phyloP scores from a whole-genome alignment of 1,140 invertebrate species.

The Heliconius nattereri region DNA sequence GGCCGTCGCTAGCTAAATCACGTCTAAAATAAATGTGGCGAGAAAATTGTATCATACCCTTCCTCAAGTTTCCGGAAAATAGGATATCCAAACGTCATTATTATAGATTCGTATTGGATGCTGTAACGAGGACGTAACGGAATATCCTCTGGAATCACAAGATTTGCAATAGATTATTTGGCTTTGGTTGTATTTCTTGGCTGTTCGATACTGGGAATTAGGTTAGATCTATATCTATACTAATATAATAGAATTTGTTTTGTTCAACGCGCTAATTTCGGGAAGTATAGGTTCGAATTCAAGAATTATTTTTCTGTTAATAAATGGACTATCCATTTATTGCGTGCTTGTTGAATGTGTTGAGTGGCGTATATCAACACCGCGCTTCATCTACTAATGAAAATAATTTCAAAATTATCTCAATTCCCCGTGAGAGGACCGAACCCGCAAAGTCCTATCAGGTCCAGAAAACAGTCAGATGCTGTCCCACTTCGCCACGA shows the following conservation, averaged over 20 bases:
- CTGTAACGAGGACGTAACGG: conserved; percentile 24
- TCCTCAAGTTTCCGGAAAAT: conserved; percentile 31
- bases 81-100: conserved; percentile 27
- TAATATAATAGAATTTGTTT: not conserved
- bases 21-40: conserved; percentile 16
- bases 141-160: conserved; percentile 18
- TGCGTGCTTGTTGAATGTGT: too few relatives aligned
- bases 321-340: too few relatives aligned
- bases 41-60: conserved; percentile 25
- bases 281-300: too few relatives aligned
- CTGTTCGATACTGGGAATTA: not conserved
- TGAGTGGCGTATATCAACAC: too few relatives aligned
- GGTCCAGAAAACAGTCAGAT: too few relatives aligned
- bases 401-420: too few relatives aligned
- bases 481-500: too few relatives aligned
- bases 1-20: conserved; percentile 7
- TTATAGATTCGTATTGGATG: conserved; percentile 25
- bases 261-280: too few relatives aligned
- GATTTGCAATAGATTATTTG: conserved; percentile 18
- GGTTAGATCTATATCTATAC: not conserved
- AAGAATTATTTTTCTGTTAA: too few relatives aligned
- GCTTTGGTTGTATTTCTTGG: conserved; percentile 7
- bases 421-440: too few relatives aligned
- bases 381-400: too few relatives aligned
- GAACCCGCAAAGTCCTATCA: too few relatives aligned